These are phyloP conservation scores for Dunckerocampus dactyliophorus DNA, from an alignment of 2,113 vertebrate species.

Conservation along the genomic window DNA sequence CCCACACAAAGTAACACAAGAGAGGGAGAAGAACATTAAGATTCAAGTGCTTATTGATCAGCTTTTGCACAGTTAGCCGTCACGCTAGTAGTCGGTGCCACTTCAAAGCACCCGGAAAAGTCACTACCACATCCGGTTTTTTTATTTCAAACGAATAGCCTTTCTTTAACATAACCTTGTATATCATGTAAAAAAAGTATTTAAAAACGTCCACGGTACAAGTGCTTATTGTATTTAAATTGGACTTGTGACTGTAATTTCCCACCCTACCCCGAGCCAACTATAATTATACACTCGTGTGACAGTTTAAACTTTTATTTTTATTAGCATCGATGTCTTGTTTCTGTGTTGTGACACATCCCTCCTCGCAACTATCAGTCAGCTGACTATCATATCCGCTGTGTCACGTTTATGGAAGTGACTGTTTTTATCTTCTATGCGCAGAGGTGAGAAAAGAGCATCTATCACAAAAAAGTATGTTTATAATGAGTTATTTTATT, in stretches of 20 bases:
- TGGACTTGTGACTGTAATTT: background rate
- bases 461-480: no score
- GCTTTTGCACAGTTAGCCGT: constrained; percentile 36
- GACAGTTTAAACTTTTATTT: background rate
- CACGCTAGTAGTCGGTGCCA: constrained; percentile 30
- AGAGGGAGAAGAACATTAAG: background rate
- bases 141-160: constrained; percentile 25
- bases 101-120: background rate
- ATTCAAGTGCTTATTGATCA: background rate
- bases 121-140: background rate
- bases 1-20: background rate
- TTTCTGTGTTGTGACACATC: background rate
- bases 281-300: no score
- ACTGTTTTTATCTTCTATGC: background rate
- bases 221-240: background rate
- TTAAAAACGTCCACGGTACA: background rate
- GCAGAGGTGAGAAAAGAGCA: background rate
- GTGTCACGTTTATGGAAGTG: background rate
- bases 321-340: background rate
- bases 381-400: background rate
- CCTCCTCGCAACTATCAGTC: background rate
- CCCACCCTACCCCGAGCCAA: background rate
- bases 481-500: no score
- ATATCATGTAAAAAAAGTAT: no score
- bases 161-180: background rate